Conservation (phyloP, 2,113 vertebrate species). For the Castor canadensis region DNA sequence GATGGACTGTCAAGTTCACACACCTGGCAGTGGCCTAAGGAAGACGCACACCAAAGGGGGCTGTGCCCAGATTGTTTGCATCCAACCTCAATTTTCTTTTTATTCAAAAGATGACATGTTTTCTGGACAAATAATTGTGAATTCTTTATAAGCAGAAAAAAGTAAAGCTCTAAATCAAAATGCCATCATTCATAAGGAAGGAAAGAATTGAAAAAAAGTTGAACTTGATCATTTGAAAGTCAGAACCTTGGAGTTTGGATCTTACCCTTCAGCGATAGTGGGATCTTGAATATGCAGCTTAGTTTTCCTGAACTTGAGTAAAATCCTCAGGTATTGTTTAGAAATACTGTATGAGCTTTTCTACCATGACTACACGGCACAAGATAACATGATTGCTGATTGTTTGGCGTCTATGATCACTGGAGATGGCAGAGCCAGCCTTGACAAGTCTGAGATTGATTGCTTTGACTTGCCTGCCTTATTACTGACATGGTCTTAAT, state of each 20-base stretch:
- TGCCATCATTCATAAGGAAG: not conserved
- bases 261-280: not conserved
- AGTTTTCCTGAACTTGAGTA: not conserved
- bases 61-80: not conserved
- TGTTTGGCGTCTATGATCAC: not conserved
- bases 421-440: not conserved
- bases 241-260: not conserved
- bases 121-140: slow-evolving; percentile 5
- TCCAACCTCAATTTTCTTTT: not conserved
- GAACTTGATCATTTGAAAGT: not conserved
- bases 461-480: not conserved
- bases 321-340: not conserved
- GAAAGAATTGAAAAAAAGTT: not conserved
- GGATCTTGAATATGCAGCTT: not conserved
- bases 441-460: not conserved
- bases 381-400: not conserved
- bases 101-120: not conserved
- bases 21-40: not conserved
- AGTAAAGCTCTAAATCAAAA: slow-evolving; percentile 41
- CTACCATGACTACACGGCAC: not conserved
- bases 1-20: not conserved
- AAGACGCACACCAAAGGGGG: not conserved
- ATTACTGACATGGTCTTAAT: not conserved
- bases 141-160: slow-evolving; percentile 5
- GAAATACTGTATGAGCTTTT: not conserved